Conservation (phyloP, 1,140 invertebrate species). For the Eriocheir sinensis region DNA sequence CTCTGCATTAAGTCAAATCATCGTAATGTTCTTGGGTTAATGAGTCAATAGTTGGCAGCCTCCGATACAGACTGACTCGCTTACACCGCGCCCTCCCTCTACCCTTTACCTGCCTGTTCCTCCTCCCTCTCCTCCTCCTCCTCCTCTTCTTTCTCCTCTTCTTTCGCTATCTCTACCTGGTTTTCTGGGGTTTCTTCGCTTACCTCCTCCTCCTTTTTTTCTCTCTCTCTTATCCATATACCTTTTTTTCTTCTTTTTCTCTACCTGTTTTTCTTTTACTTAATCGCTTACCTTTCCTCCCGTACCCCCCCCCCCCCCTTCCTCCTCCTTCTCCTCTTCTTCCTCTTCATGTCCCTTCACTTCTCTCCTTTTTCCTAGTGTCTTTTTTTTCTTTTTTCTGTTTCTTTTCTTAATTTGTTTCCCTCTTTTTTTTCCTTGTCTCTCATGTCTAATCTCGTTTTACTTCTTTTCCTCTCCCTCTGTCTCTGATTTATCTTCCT, state of each 20-base stretch:
- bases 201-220: background rate
- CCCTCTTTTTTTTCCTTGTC: background rate
- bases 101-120: background rate
- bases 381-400: background rate
- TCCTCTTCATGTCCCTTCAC: background rate
- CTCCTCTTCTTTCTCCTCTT: background rate
- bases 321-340: background rate
- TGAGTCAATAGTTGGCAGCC: constrained; percentile 5
- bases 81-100: background rate
- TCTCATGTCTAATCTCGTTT: background rate
- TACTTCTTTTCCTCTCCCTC: background rate
- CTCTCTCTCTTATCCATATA: background rate
- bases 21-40: background rate
- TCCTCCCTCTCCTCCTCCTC: background rate
- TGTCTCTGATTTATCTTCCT: too few relatives aligned
- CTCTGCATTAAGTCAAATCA: background rate
- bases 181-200: background rate
- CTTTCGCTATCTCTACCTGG: background rate
- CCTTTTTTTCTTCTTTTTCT: background rate
- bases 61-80: constrained; percentile 17
- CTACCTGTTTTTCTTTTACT: background rate
- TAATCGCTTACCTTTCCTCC: background rate
- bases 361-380: background rate
- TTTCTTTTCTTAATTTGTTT: background rate
- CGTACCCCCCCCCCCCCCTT: too few relatives aligned